Evolutionary conservation across 1,140 invertebrate genomes (phyloP), one percentile per base, ranked within the genome.

Genomic region (Amphibalanus amphitrite): DNA sequence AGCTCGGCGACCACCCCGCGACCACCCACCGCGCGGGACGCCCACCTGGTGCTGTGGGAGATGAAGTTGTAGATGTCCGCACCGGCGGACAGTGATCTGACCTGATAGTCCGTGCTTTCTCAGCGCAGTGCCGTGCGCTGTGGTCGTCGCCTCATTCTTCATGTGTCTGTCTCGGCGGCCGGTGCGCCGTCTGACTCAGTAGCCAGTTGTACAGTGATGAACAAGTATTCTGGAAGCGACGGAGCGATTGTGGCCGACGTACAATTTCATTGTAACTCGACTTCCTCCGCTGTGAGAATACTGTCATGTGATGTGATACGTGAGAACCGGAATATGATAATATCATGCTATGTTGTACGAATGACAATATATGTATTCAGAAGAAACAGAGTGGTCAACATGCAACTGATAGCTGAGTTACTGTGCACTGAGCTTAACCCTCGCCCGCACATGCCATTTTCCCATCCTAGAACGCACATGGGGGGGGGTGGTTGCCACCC

Each of bases 31-130:
- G 87, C 83, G 75, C 88, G 85, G 75, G 90, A 93, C 82, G 90
- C 91, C 23, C 89, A 93, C 81, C 88, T 93, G 75, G 87, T 93
- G 47, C 83, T 93, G 20, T 93, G 91, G 91, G 92, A 94, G 82
- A 90, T 91, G 84, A 92, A 93, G 77, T 86, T 93, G 84, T 93
- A 75, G 74, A 69, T 30, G 68, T 71, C 70, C 67, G 67, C 29
- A 25, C 67, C 4, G 70, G 29, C 28, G 25, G 25, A 29, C 67
- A 20, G 70, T 65, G 25, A 70, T 70, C 65, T 70, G 28, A 65
- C 29, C 70, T 29, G 33, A 70, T 29, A 59, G 29, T 65, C 47
- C 10, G 13, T 13, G 10, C 13, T 59, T 23, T 13, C 47, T 59
- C 47, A 20, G 20, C 10, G 10, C 47, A 20, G 47, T 59, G 47